Percentiles rank a stretch among this genome's conserved stretches.
Conservation (phyloP, 2,797 vertebrate genomes). For the Fistularia tabacaria region DNA sequence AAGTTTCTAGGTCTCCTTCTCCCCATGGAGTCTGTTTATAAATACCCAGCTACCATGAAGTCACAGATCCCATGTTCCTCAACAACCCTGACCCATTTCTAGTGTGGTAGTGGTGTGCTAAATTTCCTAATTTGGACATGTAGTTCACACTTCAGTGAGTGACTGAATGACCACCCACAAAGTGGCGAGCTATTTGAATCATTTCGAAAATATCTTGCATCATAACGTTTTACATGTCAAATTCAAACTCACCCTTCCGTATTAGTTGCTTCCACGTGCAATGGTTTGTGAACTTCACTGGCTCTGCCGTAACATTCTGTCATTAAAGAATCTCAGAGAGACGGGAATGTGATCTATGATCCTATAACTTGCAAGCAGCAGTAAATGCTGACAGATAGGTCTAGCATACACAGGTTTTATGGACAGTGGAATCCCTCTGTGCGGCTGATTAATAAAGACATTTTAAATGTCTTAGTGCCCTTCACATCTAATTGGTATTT, state of each 20-base stretch:
- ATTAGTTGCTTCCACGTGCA: not conserved
- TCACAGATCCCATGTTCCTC: conserved; percentile 71
- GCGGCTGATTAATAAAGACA: conserved; percentile 34
- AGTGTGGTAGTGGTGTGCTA: conserved; percentile 36
- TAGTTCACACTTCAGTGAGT: conserved; percentile 29
- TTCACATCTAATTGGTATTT: conserved; percentile 60
- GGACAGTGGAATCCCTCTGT: conserved; percentile 26
- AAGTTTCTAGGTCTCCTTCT: conserved; percentile 71
- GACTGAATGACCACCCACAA: conserved; percentile 30
- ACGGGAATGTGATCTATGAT: conserved; percentile 38
- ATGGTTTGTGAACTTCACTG: conserved; percentile 8
- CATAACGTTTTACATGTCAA: conserved; percentile 15
- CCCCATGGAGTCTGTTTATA: conserved; percentile 71
- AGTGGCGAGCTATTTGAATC: not conserved
- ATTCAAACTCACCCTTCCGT: conserved; percentile 4
- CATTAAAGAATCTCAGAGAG: not conserved
- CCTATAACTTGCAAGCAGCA: conserved; percentile 30
- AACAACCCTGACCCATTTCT: conserved; percentile 78
- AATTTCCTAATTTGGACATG: conserved; percentile 54
- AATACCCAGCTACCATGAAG: conserved; percentile 70
- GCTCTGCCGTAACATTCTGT: not conserved
- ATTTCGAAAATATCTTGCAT: not conserved
- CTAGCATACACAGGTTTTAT: conserved; percentile 37
- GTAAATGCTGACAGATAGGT: conserved; percentile 29
- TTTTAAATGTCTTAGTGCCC: conserved; percentile 55